Conservation (phyloP, 92 coral and sea anemone genomes). For the Bergia sp. region DNA sequence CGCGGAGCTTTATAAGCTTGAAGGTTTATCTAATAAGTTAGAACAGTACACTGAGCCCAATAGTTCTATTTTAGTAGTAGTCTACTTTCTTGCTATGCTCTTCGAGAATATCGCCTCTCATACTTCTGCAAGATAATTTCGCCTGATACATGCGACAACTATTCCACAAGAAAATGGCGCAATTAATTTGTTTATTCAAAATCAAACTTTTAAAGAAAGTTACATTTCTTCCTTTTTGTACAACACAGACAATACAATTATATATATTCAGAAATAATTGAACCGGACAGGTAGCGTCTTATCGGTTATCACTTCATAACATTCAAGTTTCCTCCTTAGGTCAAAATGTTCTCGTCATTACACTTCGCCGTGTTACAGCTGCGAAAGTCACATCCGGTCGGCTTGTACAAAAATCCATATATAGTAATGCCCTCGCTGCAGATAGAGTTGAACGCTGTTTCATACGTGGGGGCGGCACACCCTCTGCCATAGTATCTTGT, state of each 20-base stretch:
- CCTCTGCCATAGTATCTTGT: neutral
- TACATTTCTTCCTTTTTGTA: no score
- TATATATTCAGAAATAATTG: no score
- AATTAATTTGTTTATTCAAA: neutral
- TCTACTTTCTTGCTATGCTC: no score
- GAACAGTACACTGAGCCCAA: no score
- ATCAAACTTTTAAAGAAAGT: neutral
- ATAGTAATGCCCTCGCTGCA: neutral
- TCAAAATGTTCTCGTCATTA: neutral
- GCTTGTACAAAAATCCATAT: neutral
- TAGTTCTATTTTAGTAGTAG: no score
- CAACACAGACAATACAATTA: no score
- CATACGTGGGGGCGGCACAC: neutral
- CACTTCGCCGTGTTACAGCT: neutral
- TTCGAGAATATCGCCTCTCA: no score
- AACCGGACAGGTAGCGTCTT: no score
- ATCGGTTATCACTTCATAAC: neutral
- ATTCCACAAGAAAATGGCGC: neutral
- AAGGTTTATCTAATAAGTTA: no score
- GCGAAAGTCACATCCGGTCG: neutral
- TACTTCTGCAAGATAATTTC: no score
- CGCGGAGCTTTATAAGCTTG: no score
- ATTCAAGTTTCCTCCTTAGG: neutral
- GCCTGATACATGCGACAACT: no score
- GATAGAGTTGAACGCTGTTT: neutral